Evolutionary conservation across 2,797 vertebrate species (phyloP).

Genomic region (Lepus oiostolus): DNA sequence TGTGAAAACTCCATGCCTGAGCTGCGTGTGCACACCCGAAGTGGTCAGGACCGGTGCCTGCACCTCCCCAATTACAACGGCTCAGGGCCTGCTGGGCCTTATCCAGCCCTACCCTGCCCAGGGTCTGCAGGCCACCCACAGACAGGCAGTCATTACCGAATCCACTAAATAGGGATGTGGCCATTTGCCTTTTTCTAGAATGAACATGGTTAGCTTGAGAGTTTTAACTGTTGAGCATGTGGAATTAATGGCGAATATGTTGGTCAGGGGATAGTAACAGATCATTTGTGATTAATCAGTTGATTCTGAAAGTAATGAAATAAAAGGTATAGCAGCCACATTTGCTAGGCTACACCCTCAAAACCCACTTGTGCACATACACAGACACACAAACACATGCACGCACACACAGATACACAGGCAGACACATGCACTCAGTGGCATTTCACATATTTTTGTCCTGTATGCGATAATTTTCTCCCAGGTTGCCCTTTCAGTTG

Average conservation of each 20-base stretch:
- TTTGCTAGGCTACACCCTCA: neutral
- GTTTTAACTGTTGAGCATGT: constrained; percentile 61
- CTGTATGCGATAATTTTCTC: neutral
- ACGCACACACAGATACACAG: too few relatives aligned
- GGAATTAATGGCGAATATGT: constrained; percentile 68
- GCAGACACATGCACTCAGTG: too few relatives aligned
- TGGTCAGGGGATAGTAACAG: constrained; percentile 49
- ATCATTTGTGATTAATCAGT: constrained; percentile 46
- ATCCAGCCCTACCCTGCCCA: neutral
- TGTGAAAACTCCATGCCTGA: neutral
- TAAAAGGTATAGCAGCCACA: neutral
- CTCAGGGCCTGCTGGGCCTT: neutral
- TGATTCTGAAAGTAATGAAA: constrained; percentile 55
- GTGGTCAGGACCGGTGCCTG: neutral
- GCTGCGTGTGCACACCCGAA: neutral
- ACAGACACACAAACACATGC: neutral
- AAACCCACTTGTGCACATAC: neutral
- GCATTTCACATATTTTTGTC: neutral
- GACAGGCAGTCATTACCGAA: neutral
- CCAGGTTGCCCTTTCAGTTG: neutral
- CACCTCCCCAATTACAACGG: accelerated
- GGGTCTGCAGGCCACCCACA: neutral
- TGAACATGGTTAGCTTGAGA: neutral
- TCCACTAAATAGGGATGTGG: neutral
- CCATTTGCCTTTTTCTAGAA: constrained; percentile 10